Evolutionary conservation across 2,888 invertebrate genomes (phyloP).

Genomic region (Nephrotoma guestfalica): DNA sequence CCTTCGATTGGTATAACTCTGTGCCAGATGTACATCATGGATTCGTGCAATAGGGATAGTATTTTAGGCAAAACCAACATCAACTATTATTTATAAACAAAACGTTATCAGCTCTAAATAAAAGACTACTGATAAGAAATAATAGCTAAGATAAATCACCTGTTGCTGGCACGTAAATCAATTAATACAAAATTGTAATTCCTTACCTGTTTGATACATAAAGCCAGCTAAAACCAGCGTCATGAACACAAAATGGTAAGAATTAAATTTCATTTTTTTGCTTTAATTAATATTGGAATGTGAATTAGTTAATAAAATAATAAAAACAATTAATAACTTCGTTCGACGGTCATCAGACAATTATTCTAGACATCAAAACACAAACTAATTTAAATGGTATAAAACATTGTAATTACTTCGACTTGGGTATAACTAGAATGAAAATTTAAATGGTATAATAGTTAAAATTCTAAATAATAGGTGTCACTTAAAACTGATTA

Average conservation of each 20-base stretch:
- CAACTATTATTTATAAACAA: background rate
- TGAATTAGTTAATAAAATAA: background rate
- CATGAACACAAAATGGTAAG: background rate
- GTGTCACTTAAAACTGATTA: too few relatives aligned
- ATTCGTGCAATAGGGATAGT: background rate
- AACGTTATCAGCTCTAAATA: background rate
- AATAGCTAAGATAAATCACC: background rate
- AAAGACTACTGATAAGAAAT: background rate
- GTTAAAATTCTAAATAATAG: too few relatives aligned
- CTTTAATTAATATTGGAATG: background rate
- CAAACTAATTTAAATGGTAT: too few relatives aligned
- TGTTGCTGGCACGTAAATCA: background rate
- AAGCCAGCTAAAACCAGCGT: background rate
- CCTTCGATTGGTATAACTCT: background rate
- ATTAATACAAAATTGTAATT: background rate
- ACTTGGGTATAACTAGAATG: too few relatives aligned
- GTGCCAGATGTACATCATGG: background rate
- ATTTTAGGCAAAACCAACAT: background rate
- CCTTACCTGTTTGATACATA: conserved; percentile 2
- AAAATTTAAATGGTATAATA: too few relatives aligned
- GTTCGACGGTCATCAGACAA: background rate
- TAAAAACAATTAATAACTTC: background rate
- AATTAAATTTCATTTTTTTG: background rate
- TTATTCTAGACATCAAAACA: background rate
- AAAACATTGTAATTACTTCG: too few relatives aligned